phyloP scores from a whole-genome alignment of 1,140 invertebrate species.

The Trichonephila clavata region DNA sequence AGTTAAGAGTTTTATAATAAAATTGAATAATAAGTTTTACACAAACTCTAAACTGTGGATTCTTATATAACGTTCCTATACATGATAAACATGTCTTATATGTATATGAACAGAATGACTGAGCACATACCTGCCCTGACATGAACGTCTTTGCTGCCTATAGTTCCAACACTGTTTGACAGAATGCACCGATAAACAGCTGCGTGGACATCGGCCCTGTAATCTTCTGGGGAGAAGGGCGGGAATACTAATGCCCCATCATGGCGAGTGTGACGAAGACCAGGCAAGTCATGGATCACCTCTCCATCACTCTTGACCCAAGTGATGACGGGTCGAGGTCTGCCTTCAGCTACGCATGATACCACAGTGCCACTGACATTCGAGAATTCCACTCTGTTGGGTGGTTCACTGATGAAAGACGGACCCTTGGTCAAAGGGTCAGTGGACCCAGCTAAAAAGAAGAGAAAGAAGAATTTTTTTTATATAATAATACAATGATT shows the following conservation, averaged over 20 bases:
- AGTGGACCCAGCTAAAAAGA: slow-evolving; percentile 20
- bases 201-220: slow-evolving; percentile 84
- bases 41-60: too few relatives aligned
- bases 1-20: too few relatives aligned
- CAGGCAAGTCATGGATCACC: slow-evolving; percentile 84
- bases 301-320: slow-evolving; percentile 85
- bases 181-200: slow-evolving; percentile 90
- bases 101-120: background rate
- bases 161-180: slow-evolving; percentile 91
- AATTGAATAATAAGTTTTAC: too few relatives aligned
- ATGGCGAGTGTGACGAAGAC: slow-evolving; percentile 85
- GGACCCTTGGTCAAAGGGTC: slow-evolving; percentile 50
- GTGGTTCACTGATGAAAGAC: slow-evolving; percentile 93
- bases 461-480: background rate
- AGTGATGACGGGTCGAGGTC: slow-evolving; percentile 94
- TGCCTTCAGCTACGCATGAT: slow-evolving; percentile 94
- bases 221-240: slow-evolving; percentile 79
- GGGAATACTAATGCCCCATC: slow-evolving; percentile 81
- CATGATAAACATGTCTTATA: background rate
- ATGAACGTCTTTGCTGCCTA: slow-evolving; percentile 94
- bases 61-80: background rate
- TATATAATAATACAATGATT: background rate
- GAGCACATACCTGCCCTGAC: slow-evolving; percentile 91
- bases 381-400: slow-evolving; percentile 94
- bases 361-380: slow-evolving; percentile 96